phyloP scores from a whole-genome alignment of 2,888 invertebrate species.

The Agriopis aurantiaria region DNA sequence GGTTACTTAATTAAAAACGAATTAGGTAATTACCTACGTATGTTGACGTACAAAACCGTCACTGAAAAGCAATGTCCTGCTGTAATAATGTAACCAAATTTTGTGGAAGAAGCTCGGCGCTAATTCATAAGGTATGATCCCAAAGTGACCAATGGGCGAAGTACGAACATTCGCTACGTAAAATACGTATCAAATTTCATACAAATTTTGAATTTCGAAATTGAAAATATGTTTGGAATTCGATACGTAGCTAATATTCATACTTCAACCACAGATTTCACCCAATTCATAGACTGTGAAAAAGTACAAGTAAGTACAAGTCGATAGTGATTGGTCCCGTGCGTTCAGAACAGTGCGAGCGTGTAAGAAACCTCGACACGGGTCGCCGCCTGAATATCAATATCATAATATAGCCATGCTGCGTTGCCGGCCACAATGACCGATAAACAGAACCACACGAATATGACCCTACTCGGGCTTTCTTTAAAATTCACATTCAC shows the following conservation, averaged over 20 bases:
- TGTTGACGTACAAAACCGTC: background rate
- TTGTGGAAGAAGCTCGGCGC: background rate
- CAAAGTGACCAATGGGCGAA: background rate
- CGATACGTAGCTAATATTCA: no score
- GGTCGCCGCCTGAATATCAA: constrained; percentile 82
- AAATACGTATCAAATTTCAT: no score
- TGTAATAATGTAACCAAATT: background rate
- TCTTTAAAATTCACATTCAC: constrained; percentile 82
- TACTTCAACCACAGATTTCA: constrained; percentile 1
- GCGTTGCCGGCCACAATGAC: constrained; percentile 77
- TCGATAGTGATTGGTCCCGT: constrained; percentile 69
- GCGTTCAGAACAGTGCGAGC: constrained; percentile 66
- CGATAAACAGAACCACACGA: constrained; percentile 82
- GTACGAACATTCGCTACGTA: no score
- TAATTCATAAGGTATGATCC: constrained; percentile 15
- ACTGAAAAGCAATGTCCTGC: no score
- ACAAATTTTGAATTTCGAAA: no score
- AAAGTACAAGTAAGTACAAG: constrained; percentile 46
- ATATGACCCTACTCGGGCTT: constrained; percentile 77
- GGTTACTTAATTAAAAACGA: constrained; percentile 28
- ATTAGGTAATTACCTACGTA: background rate
- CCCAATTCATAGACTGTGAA: constrained; percentile 32
- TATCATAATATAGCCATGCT: constrained; percentile 75
- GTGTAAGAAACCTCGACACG: constrained; percentile 73
- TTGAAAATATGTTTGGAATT: no score